Evolutionary conservation across 2,113 vertebrate genomes (phyloP).

Genomic region (Corydoras sp.): DNA sequence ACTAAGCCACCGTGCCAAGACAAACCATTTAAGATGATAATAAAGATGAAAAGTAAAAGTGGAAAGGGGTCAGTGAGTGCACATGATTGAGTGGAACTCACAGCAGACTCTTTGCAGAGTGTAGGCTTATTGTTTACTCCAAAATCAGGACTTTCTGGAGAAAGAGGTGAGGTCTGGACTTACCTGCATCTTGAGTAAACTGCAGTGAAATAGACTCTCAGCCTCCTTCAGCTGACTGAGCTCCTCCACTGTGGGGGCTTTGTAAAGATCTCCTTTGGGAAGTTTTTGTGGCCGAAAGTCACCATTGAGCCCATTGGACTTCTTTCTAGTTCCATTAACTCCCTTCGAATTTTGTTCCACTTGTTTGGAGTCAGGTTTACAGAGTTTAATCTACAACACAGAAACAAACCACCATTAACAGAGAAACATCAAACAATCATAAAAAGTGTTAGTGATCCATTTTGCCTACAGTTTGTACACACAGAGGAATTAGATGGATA

Average conservation of each 20-base stretch:
- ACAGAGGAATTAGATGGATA: too few relatives aligned
- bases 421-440: neutral
- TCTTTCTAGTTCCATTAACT: conserved; percentile 51
- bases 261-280: conserved; percentile 78
- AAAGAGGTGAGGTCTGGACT: conserved; percentile 9
- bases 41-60: too few relatives aligned
- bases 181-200: conserved; percentile 67
- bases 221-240: conserved; percentile 86
- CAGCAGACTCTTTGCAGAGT: too few relatives aligned
- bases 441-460: too few relatives aligned
- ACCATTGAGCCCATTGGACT: conserved; percentile 42
- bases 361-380: conserved; percentile 36
- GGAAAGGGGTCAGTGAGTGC: too few relatives aligned
- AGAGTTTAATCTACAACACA: conserved; percentile 44
- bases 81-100: too few relatives aligned
- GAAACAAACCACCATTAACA: neutral
- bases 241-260: conserved; percentile 84
- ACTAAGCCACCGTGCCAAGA: too few relatives aligned
- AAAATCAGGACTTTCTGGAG: too few relatives aligned
- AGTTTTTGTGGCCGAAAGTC: conserved; percentile 71
- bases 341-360: conserved; percentile 21
- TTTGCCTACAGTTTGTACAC: too few relatives aligned
- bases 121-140: too few relatives aligned
- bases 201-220: conserved; percentile 87
- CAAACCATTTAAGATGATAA: too few relatives aligned